These are phyloP conservation scores for Leptopterna dolabrata DNA, from an alignment of 2,888 invertebrate genomes.

Conservation along the genomic window DNA sequence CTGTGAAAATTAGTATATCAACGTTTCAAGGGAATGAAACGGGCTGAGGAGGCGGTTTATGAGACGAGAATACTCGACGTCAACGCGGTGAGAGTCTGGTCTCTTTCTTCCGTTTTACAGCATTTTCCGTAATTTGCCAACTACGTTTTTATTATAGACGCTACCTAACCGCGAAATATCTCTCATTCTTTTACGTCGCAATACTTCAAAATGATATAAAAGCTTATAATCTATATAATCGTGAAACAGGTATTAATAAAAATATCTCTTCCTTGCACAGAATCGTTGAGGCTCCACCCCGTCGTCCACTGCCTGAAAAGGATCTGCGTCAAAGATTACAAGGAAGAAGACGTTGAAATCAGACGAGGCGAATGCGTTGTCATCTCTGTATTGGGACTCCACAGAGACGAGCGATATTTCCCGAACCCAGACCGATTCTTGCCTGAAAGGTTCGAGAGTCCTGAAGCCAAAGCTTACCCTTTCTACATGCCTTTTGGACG, in stretches of 20 bases:
- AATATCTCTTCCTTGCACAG: conserved; percentile 64
- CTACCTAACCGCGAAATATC: not conserved
- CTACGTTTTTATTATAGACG: not conserved
- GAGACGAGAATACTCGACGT: not conserved
- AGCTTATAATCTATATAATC: too few relatives aligned
- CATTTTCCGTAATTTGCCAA: not conserved
- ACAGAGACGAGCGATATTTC: conserved; percentile 73
- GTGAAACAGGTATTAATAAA: too few relatives aligned
- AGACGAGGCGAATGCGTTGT: not conserved
- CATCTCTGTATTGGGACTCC: conserved; percentile 68
- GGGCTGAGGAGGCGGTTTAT: not conserved
- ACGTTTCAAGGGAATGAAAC: not conserved
- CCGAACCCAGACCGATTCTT: conserved; percentile 74
- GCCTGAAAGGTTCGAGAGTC: conserved; percentile 72
- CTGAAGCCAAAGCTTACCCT: conserved; percentile 70
- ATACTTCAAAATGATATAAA: too few relatives aligned
- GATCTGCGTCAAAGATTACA: conserved; percentile 71
- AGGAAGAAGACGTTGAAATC: not conserved
- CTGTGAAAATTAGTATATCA: not conserved
- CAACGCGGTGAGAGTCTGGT: not conserved
- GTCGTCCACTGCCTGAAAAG: conserved; percentile 71
- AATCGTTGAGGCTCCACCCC: conserved; percentile 73
- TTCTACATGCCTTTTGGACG: conserved; percentile 73
- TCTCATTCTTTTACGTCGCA: too few relatives aligned
- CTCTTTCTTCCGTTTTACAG: not conserved